Evolutionary conservation across 2,797 vertebrate genomes (phyloP).

Genomic region (Antrozous pallidus): DNA sequence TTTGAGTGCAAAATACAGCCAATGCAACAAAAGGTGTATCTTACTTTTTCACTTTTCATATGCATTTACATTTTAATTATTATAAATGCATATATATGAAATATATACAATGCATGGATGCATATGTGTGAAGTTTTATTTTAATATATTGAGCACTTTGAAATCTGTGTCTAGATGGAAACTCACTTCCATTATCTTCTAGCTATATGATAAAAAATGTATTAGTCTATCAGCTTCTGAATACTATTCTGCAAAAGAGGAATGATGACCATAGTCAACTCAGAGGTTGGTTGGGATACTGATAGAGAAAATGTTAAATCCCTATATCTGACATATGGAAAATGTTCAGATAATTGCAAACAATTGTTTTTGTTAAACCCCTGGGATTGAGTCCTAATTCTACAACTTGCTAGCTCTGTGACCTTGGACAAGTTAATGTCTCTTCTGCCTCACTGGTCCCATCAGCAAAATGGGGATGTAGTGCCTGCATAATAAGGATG

Average conservation of each 20-base stretch:
- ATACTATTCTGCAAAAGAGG: neutral
- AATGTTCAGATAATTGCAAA: neutral
- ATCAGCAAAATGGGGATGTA: neutral
- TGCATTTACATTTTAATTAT: neutral
- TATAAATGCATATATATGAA: neutral
- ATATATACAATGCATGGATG: neutral
- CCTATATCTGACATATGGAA: neutral
- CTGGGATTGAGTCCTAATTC: neutral
- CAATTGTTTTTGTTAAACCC: neutral
- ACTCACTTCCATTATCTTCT: neutral
- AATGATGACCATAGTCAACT: neutral
- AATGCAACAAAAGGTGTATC: neutral
- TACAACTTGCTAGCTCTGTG: neutral
- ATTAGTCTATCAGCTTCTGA: neutral
- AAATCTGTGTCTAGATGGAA: neutral
- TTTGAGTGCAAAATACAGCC: neutral
- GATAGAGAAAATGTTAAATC: neutral
- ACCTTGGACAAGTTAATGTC: neutral
- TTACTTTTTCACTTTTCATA: neutral
- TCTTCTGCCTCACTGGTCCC: neutral
- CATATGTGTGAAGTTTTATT: neutral
- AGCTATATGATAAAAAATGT: neutral
- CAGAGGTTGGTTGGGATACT: neutral
- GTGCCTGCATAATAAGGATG: accelerated
- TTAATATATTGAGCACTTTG: neutral